Percentiles rank a stretch among this genome's conserved stretches.
These are phyloP conservation scores for Drosophila mauritiana DNA, from an alignment of 1,140 invertebrate species.

Conservation along the genomic window DNA sequence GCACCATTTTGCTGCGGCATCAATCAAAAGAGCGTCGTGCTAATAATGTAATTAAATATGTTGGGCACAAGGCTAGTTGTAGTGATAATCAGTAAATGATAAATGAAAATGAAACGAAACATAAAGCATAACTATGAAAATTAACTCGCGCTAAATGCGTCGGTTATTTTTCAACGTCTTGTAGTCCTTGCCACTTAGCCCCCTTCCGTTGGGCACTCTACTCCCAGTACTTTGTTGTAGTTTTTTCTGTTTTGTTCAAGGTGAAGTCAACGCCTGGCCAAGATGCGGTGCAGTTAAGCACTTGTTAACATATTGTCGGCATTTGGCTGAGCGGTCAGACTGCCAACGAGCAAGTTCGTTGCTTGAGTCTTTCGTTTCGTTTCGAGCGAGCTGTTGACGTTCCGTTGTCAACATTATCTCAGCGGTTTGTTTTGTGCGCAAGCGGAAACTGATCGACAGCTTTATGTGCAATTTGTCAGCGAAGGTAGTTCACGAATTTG, in stretches of 20 bases:
- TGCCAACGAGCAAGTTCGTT: constrained; percentile 47
- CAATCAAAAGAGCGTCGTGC: constrained; percentile 72
- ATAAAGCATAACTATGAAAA: constrained; percentile 77
- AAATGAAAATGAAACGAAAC: constrained; percentile 77
- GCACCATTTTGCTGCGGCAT: constrained; percentile 72
- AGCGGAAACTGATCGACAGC: constrained; percentile 80
- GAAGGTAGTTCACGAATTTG: constrained; percentile 79
- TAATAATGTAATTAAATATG: constrained; percentile 83
- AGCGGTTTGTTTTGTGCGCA: constrained; percentile 44
- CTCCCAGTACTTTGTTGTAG: neutral
- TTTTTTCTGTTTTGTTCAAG: constrained; percentile 38
- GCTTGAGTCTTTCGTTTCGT: constrained; percentile 66
- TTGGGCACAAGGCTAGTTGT: constrained; percentile 56
- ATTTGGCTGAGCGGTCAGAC: constrained; percentile 53
- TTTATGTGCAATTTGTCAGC: constrained; percentile 83
- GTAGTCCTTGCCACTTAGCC: constrained; percentile 1
- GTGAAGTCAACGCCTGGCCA: constrained; percentile 72
- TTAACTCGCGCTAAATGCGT: constrained; percentile 72
- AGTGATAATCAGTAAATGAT: constrained; percentile 82
- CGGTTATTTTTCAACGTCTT: constrained; percentile 11
- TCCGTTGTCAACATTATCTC: constrained; percentile 80
- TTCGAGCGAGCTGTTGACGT: constrained; percentile 69
- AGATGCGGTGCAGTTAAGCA: constrained; percentile 73
- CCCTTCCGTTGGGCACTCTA: neutral
- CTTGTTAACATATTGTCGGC: constrained; percentile 83